Evolutionary conservation across 2,888 invertebrate genomes (phyloP).

Genomic region (Pegoplata infirma): DNA sequence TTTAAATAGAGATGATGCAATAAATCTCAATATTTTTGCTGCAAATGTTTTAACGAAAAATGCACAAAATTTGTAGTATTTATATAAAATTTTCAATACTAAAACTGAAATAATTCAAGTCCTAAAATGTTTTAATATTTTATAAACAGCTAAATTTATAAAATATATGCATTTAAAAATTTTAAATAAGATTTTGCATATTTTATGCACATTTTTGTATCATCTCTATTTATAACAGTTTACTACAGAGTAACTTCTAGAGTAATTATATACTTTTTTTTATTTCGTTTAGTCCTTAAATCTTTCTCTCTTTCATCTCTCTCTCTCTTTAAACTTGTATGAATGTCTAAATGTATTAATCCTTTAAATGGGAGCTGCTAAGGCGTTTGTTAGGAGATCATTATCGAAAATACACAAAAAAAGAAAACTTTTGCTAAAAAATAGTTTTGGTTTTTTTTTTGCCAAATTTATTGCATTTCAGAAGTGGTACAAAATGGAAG

Average conservation of each 20-base stretch:
- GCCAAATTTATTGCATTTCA: constrained; percentile 72
- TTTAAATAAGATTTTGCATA: too few species aligned
- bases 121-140: too few species aligned
- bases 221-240: too few species aligned
- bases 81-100: too few species aligned
- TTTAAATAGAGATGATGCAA: too few species aligned
- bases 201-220: too few species aligned
- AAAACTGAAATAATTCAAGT: too few species aligned
- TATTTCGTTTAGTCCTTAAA: constrained; percentile 27
- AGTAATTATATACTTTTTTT: constrained; percentile 1
- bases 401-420: constrained; percentile 18
- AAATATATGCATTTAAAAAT: too few species aligned
- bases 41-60: too few species aligned
- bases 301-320: constrained; percentile 25
- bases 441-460: constrained; percentile 68
- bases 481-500: constrained; percentile 79
- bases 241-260: constrained; percentile 1
- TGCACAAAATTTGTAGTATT: too few species aligned
- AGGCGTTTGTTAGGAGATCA: constrained; percentile 29
- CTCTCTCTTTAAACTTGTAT: constrained; percentile 9
- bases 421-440: constrained; percentile 44
- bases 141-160: too few species aligned
- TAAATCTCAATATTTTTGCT: too few species aligned
- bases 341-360: constrained; percentile 26
- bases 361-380: constrained; percentile 38